Evolutionary conservation across 2,113 vertebrate species (phyloP), one percentile per base, ranked within the genome.

Genomic region (Xenopus borealis): DNA sequence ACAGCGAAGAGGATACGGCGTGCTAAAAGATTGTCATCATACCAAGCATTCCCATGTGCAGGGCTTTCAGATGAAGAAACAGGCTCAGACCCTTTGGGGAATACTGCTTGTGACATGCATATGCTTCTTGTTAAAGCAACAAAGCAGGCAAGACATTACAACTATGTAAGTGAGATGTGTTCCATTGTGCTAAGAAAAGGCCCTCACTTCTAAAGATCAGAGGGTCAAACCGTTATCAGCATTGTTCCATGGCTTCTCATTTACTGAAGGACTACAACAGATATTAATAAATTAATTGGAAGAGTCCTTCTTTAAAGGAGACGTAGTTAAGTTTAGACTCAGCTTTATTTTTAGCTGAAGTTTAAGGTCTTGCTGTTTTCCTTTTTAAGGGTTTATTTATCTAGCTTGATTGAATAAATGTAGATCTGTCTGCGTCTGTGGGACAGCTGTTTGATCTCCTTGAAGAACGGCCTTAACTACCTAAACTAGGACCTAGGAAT

Each of bases 1-100:
- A 62, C 74, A 27, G 62, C 45, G 67, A 62, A 77, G 55, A 33
- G 66, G 45, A 45, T 44, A 30, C 27, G 44, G 66, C 46, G 53
- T 62, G 72, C 72, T 62, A 62, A 75, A 14, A 70, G 74, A 77
- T 77, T 77, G 74, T 46, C 67, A 69, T 77, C 74, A 77, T 77
- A 77, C 74, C 74, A 64, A 47, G 50, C 68, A 77, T 77, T 70
- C 74, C 18, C 59, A 2, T 64, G 74, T 55, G 50, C 61, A 9
- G 18, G 67, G 50, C 58, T 27, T 62, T 55, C 19, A 53, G 14
- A 70, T 46, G 59, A 70, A 70, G 66, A 18, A 70, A 62, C 40
- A n/a, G 23, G 74, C 59, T 57, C 59, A 8, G 47, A 27, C 59
- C 50, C 73, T n/a, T 14, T 55, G 47, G 74, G 74, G 74, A 77